A percentile compares a stretch with the other conserved stretches of the same genome.
Conservation (phyloP, 2,113 vertebrate genomes). For the Aphyosemion australe region DNA sequence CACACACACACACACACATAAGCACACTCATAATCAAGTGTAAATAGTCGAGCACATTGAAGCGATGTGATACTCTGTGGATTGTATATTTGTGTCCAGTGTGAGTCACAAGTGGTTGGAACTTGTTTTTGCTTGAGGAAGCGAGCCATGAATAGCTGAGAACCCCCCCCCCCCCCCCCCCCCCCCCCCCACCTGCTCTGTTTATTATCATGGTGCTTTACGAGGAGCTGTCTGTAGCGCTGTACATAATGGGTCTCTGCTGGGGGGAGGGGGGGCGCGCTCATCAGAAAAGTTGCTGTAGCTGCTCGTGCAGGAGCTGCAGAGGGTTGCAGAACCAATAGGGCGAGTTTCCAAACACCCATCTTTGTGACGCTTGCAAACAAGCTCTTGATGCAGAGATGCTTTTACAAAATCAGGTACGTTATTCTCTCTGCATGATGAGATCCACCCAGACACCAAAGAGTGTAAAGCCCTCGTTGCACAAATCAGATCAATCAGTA, state of each 20-base stretch:
- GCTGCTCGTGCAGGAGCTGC: slow-evolving; percentile 22
- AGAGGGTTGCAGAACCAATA: neutral
- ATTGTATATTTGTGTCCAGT: slow-evolving; percentile 35
- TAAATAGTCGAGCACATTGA: slow-evolving; percentile 50
- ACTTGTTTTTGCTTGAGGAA: slow-evolving; percentile 58
- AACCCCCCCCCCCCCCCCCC: slow-evolving; percentile 2
- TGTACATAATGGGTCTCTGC: slow-evolving; percentile 29
- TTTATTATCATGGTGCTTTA: slow-evolving; percentile 48
- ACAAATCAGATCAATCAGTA: slow-evolving; percentile 27
- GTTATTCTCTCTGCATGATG: neutral
- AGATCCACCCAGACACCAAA: slow-evolving; percentile 46
- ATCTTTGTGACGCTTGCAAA: slow-evolving; percentile 26
- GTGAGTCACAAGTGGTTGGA: slow-evolving; percentile 34
- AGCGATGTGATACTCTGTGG: slow-evolving; percentile 20
- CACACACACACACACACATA: slow-evolving; percentile 29
- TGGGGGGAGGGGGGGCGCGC: slow-evolving; percentile 1
- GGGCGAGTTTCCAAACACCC: slow-evolving; percentile 8
- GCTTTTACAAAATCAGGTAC: neutral
- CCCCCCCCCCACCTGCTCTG: neutral
- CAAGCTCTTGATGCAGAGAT: slow-evolving; percentile 15
- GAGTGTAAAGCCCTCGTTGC: slow-evolving; percentile 33
- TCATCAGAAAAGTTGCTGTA: slow-evolving; percentile 15
- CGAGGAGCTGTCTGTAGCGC: slow-evolving; percentile 44
- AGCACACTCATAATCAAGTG: slow-evolving; percentile 31
- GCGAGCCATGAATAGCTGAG: slow-evolving; percentile 56